phyloP scores from a whole-genome alignment of 2,888 invertebrate genomes.

The Rotaria sp. region DNA sequence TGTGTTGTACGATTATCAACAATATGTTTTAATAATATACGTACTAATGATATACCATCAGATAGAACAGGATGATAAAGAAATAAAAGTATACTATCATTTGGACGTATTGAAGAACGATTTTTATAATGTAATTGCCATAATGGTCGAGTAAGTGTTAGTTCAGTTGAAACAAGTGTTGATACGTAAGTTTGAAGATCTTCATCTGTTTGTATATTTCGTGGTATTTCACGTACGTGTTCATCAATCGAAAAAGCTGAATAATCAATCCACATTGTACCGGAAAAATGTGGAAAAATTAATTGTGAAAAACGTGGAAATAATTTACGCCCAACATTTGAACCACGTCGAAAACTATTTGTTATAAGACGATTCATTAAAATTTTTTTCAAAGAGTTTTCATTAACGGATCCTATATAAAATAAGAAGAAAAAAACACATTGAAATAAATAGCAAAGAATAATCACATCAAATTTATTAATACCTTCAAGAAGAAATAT shows the following conservation, averaged over 20 bases:
- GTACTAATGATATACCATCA: slow-evolving; percentile 33
- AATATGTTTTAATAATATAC: slow-evolving; percentile 35
- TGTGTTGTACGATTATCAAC: slow-evolving; percentile 39
- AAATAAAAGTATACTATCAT: slow-evolving; percentile 33
- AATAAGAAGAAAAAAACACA: too few species aligned
- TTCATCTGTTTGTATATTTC: not conserved
- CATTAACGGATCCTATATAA: not conserved
- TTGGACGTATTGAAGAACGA: not conserved
- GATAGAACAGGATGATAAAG: slow-evolving; percentile 36
- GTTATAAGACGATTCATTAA: not conserved
- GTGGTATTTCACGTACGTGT: slow-evolving; percentile 14
- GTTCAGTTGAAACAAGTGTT: not conserved
- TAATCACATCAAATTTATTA: not conserved
- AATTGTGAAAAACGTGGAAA: slow-evolving; percentile 28
- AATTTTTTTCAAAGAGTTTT: slow-evolving; percentile 21
- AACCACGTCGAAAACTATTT: not conserved
- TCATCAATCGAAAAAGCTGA: slow-evolving; percentile 1
- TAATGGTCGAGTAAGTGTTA: not conserved
- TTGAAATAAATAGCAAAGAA: too few species aligned
- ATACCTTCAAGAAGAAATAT: slow-evolving; percentile 26
- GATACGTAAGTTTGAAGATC: not conserved
- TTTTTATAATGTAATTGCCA: slow-evolving; percentile 24
- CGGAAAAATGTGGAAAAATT: not conserved
- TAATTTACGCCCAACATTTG: not conserved
- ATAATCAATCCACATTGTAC: slow-evolving; percentile 25